Percentiles rank a stretch among this genome's conserved stretches.
Conservation (phyloP, 2,113 vertebrate genomes). For the Caranx ignobilis region DNA sequence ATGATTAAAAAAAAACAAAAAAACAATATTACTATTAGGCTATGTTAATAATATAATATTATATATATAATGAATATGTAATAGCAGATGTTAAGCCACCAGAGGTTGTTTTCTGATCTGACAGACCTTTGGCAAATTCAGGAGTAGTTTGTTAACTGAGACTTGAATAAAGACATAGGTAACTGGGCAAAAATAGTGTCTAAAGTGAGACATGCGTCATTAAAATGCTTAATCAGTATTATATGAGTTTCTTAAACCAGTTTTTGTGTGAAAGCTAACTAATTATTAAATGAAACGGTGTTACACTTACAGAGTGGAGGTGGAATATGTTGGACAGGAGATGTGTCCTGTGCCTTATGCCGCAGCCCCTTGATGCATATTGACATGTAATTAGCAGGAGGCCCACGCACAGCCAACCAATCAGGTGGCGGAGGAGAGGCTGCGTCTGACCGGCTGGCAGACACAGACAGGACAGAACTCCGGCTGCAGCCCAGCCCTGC, state of each 20-base stretch:
- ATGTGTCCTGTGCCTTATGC: not conserved
- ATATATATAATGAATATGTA: too few relatives aligned
- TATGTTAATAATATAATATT: too few relatives aligned
- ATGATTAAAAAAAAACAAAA: too few relatives aligned
- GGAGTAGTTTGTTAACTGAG: not conserved
- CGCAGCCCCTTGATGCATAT: slow-evolving; percentile 31
- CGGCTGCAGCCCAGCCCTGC: slow-evolving; percentile 49
- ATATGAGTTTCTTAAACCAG: not conserved
- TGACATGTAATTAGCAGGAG: slow-evolving; percentile 52
- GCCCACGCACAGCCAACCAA: slow-evolving; percentile 65
- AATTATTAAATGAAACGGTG: not conserved
- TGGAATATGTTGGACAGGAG: not conserved
- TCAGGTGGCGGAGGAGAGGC: slow-evolving; percentile 73
- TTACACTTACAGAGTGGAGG: not conserved
- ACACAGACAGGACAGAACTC: slow-evolving; percentile 32
- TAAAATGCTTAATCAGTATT: not conserved
- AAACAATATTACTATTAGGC: too few relatives aligned
- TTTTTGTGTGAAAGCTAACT: not conserved
- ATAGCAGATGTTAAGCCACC: too few relatives aligned
- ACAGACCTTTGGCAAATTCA: not conserved
- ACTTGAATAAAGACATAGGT: not conserved
- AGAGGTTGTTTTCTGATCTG: too few relatives aligned
- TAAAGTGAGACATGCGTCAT: not conserved
- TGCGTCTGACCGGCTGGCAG: slow-evolving; percentile 51
- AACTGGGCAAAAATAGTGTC: not conserved